Evolutionary conservation across 2,113 vertebrate genomes (phyloP), one percentile per base, ranked within the genome.

Genomic region (Silurus meridionalis): DNA sequence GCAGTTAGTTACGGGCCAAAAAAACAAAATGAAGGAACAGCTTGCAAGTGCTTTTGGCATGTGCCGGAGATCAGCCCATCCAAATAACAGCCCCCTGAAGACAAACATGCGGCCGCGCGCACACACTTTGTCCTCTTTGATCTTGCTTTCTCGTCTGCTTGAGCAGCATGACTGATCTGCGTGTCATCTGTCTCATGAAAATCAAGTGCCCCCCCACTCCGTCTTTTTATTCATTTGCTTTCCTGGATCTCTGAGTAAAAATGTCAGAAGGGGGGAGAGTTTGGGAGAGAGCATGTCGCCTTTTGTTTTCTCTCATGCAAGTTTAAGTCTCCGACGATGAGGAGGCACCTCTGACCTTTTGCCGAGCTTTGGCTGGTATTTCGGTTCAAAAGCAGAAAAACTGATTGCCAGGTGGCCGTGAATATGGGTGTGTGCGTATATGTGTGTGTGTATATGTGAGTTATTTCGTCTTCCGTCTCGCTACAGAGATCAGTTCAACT

Each of bases 41-140:
- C 84, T 88, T 88, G 87, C 84, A 74, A 83, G 77, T 89, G 88
- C 80, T 89, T 83, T 82, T 89, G 88, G 88, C 88, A 87, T 87
- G 79, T 82, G 85, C 78, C 78, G 69, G 77, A 87, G 85, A 87
- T 84, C 82, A 83, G 81, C 80, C 71, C 88, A 80, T 85, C 83
- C 83, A 83, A 84, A 88, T 84, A 90, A 84, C 85, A 90, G 80
- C 85, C 89, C 83, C 83, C 80, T 50, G 74, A 88, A 79, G 84
- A 85, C 71, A 85, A 83, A 82, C 85, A 82, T 17, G 63, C 53
- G 58, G 66, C 55, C 84, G 64, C 6, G 52, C 72, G 52, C 84
- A 72, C 88, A 82, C 87, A 85, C 58, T 80, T 80, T 60, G 53
- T 85, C 85, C 85, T 85, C 87, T 90, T 90, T 90, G 87, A 90